phyloP scores from a whole-genome alignment of 2,797 vertebrate species.

The Lithobates pipiens region DNA sequence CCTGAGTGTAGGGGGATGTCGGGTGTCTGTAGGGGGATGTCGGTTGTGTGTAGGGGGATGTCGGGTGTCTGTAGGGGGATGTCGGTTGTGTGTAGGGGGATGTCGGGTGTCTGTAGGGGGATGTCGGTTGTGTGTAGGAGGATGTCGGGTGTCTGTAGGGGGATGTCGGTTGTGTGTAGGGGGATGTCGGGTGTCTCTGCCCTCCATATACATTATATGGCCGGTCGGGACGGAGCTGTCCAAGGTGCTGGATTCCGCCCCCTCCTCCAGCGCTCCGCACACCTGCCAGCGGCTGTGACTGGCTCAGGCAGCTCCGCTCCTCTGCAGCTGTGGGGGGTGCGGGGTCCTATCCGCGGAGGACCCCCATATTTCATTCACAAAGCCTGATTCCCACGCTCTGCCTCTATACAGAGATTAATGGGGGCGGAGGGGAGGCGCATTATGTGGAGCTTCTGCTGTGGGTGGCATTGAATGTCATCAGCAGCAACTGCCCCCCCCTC shows the following conservation, averaged over 20 bases:
- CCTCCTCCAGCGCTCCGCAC: background rate
- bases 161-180: too few species aligned
- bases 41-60: too few species aligned
- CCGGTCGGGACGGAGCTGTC: background rate
- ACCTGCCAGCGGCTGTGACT: too few species aligned
- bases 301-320: background rate
- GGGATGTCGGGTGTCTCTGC: too few species aligned
- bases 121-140: too few species aligned
- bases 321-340: background rate
- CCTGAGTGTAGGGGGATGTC: too few species aligned
- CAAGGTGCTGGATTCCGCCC: background rate
- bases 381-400: conserved; percentile 16
- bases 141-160: too few species aligned
- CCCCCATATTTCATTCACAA: background rate
- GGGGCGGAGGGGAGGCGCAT: background rate
- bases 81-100: too few species aligned
- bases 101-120: too few species aligned
- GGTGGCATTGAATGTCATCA: background rate
- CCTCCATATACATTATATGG: too few species aligned
- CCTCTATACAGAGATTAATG: background rate
- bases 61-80: too few species aligned
- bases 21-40: too few species aligned
- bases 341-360: background rate
- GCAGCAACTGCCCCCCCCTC: background rate
- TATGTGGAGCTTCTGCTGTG: background rate